Percentiles rank a stretch among this genome's conserved stretches.
Evolutionary conservation across 2,797 vertebrate genomes (phyloP).

Genomic region (Pseudomugil gertrudae): DNA sequence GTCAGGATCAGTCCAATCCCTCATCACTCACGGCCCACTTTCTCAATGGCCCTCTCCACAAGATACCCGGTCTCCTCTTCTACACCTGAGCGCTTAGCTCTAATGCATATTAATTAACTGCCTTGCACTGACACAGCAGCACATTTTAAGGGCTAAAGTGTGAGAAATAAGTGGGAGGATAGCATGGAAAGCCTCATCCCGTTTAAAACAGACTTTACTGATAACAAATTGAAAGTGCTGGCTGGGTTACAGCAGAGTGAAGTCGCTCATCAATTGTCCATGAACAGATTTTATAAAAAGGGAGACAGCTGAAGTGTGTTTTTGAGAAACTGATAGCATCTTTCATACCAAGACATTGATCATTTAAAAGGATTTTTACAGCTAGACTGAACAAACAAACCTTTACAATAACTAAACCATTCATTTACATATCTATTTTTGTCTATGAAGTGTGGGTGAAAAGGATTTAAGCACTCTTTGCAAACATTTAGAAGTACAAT

Average conservation of each 20-base stretch:
- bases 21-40: conserved; percentile 75
- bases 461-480: background rate
- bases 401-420: background rate
- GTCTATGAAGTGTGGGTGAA: background rate
- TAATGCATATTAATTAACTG: conserved; percentile 69
- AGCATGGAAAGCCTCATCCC: conserved; percentile 25
- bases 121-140: conserved; percentile 22
- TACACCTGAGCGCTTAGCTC: conserved; percentile 60
- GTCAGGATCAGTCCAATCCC: conserved; percentile 60
- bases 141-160: conserved; percentile 26
- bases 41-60: conserved; percentile 34
- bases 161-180: conserved; percentile 22
- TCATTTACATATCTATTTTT: background rate
- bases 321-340: conserved; percentile 7
- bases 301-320: conserved; percentile 3
- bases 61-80: conserved; percentile 45
- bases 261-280: conserved; percentile 20
- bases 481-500: background rate
- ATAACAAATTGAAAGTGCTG: conserved; percentile 16
- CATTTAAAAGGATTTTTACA: conserved; percentile 3
- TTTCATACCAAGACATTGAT: background rate
- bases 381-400: conserved; percentile 15
- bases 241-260: conserved; percentile 2
- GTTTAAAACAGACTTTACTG: conserved; percentile 42
- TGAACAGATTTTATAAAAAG: conserved; percentile 15